These are phyloP conservation scores for Catharus ustulatus DNA, from an alignment of 2,797 vertebrate species.

Conservation along the genomic window DNA sequence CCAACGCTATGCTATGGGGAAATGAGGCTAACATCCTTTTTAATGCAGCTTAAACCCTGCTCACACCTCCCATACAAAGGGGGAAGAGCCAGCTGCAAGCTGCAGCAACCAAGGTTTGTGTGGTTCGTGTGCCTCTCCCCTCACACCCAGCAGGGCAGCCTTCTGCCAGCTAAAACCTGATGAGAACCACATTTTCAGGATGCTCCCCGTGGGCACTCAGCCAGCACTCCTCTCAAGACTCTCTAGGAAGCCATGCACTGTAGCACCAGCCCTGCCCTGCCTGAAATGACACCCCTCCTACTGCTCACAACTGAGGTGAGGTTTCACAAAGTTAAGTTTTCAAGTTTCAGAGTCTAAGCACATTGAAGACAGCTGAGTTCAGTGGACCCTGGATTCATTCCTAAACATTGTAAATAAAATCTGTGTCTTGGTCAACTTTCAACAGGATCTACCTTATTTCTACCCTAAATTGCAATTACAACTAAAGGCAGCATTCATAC, in stretches of 20 bases:
- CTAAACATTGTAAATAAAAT: not conserved
- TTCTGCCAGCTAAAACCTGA: not conserved
- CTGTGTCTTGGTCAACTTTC: not conserved
- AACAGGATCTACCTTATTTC: not conserved
- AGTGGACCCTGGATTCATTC: not conserved
- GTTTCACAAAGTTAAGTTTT: not conserved
- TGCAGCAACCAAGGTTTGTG: not conserved
- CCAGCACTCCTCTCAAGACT: not conserved
- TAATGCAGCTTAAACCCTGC: not conserved
- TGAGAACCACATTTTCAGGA: not conserved
- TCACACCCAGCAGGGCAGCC: not conserved
- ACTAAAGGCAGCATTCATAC: not conserved
- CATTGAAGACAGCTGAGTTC: not conserved
- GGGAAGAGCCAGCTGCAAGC: not conserved
- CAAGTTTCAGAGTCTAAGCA: not conserved
- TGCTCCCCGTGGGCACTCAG: not conserved
- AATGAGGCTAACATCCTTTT: not conserved
- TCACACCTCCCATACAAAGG: not conserved
- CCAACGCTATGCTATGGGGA: not conserved
- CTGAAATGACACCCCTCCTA: not conserved
- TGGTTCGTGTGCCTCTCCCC: not conserved
- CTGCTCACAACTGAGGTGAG: not conserved
- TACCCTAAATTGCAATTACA: not conserved
- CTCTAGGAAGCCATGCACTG: not conserved
- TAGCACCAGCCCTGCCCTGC: not conserved